Evolutionary conservation across 1,140 invertebrate species (phyloP).

Genomic region (Conus betulinus): DNA sequence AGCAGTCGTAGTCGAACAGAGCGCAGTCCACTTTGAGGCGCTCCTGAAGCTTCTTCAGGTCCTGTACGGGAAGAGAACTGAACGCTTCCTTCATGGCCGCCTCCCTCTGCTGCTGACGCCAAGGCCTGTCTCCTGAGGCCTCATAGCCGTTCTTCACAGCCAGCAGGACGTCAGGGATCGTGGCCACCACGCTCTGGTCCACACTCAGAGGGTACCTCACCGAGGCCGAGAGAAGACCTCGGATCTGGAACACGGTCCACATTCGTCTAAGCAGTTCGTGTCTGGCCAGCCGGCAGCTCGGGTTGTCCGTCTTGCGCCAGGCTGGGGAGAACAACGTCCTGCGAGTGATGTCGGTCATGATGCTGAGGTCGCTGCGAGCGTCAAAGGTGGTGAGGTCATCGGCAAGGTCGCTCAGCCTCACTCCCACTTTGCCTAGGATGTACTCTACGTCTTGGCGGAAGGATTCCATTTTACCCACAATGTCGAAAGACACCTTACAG

Average conservation of each 20-base stretch:
- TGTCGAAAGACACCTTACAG: slow-evolving; percentile 9
- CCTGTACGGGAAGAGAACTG: not conserved
- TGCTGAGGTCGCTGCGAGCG: slow-evolving; percentile 3
- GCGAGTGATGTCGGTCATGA: slow-evolving; percentile 2
- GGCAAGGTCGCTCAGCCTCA: not conserved
- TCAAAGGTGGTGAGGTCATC: slow-evolving; percentile 10
- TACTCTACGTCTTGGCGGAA: slow-evolving; percentile 25
- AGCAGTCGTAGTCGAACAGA: slow-evolving; percentile 18
- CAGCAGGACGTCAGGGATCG: not conserved
- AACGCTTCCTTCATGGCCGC: slow-evolving; percentile 18
- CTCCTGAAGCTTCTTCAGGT: not conserved
- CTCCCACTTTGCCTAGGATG: slow-evolving; percentile 6
- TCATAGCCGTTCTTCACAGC: not conserved
- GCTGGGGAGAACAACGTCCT: not conserved
- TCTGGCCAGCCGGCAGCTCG: not conserved
- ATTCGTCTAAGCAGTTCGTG: not conserved
- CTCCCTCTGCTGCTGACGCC: not conserved
- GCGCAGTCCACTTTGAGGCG: not conserved
- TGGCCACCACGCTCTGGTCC: not conserved
- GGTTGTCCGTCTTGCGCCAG: not conserved
- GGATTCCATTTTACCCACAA: slow-evolving; percentile 35
- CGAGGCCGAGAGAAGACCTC: not conserved
- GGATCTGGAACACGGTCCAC: slow-evolving; percentile 13
- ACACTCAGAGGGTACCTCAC: not conserved
- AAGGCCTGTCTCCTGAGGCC: not conserved